Evolutionary conservation across 2,888 invertebrate species (phyloP).

Genomic region (Tipula lateralis): DNA sequence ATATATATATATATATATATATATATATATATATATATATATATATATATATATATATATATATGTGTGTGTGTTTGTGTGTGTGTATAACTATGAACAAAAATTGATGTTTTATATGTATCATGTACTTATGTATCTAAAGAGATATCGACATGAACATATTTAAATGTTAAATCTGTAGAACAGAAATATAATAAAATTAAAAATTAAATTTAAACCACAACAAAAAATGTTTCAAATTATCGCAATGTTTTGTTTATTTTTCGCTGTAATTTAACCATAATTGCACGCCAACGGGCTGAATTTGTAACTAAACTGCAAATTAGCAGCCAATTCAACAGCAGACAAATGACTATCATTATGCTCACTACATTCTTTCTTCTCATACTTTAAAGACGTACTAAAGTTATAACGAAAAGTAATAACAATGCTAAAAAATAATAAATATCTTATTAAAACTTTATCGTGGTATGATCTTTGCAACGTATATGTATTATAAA

Average conservation of each 20-base stretch:
- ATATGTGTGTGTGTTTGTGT: too few relatives aligned
- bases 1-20: too few relatives aligned
- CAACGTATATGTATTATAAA: too few relatives aligned
- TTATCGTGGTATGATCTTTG: not conserved
- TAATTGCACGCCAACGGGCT: conserved; percentile 57
- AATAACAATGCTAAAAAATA: conserved; percentile 11
- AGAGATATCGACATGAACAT: not conserved
- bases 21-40: too few relatives aligned
- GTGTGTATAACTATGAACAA: not conserved
- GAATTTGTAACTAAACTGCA: conserved; percentile 62
- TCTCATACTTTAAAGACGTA: not conserved
- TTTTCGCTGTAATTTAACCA: conserved; percentile 51
- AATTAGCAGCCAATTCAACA: conserved; percentile 60
- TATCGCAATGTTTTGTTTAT: conserved; percentile 49
- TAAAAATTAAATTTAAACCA: not conserved
- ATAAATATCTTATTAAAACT: not conserved
- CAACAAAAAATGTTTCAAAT: conserved; percentile 34
- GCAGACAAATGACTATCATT: conserved; percentile 54
- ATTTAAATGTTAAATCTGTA: not conserved
- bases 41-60: too few relatives aligned
- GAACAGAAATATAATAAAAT: not conserved
- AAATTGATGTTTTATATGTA: not conserved
- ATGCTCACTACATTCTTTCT: conserved; percentile 40
- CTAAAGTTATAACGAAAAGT: not conserved
- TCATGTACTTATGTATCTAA: not conserved